Base-by-base conservation (phyloP, 1,140 invertebrate genomes). In the Papilio glaucus region DNA sequence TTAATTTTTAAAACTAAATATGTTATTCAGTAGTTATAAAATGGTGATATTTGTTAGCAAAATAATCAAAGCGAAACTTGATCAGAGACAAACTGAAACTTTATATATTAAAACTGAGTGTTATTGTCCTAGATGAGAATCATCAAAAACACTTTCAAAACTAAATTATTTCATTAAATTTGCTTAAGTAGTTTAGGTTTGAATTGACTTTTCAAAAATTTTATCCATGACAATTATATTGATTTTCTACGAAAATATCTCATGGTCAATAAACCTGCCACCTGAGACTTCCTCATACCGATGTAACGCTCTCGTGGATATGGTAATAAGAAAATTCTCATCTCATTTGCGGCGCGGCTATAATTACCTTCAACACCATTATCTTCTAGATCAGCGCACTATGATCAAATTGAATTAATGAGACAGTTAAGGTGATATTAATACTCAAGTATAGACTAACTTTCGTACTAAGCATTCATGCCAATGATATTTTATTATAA, bases 231-330 rank as follows among this genome's bases (percentile, higher is more conserved):
- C 10, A 53, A 24, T 53, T 53, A 24, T 26, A 53, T 21, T 49
- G 2, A 33, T 2, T 33, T 33, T 33, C 29, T 18, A 18, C 2
- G 26, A 61, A 37, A 15, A 33, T 61, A 29, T 13, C 21, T 26
- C 9, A 74, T 74, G 70, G 70, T 71, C 75, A 77, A 69, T 75
- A 76, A 80, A 76, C 71, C 72, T 75, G 65, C 68, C 65, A 68
- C 62, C 13, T 18, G 42, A 68, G 72, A 42, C n/a, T 74, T 65
- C 63, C 65, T 69, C 41, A 24, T 49, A 24, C 39, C 72, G 74
- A 62, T 77, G 81, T 85, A 73, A 87, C 85, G 85, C 84, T 87
- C 81, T 83, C 83, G 60, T 83, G 77, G 62, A 62, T 72, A 42
- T 76, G 71, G 72, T 87, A 82, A 87, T 83, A 76, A 71, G 70